Percentiles rank a stretch among this genome's conserved stretches.
These are phyloP conservation scores for Apantesis nais DNA, from an alignment of 2,888 invertebrate genomes.

Conservation along the genomic window DNA sequence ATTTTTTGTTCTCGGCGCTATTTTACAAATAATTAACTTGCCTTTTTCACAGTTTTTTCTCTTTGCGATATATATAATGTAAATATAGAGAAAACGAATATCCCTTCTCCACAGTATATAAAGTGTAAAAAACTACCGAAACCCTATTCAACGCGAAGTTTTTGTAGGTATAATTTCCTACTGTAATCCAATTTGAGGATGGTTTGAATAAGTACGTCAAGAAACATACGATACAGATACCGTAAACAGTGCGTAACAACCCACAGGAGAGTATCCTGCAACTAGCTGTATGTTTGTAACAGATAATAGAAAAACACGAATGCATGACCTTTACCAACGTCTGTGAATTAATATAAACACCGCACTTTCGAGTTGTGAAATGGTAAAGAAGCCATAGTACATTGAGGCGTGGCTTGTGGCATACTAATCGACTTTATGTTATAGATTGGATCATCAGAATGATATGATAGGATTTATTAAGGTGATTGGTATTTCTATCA, in stretches of 20 bases:
- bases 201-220: not conserved
- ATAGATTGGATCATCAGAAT: not conserved
- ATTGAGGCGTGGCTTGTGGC: not conserved
- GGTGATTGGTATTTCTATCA: not conserved
- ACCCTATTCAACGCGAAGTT: not conserved
- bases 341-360: not conserved
- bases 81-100: too few species aligned
- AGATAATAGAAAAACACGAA: not conserved
- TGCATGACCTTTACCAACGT: not conserved
- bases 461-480: not conserved
- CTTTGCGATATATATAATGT: too few species aligned
- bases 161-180: not conserved
- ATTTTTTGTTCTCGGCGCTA: not conserved
- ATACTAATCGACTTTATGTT: not conserved
- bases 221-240: not conserved
- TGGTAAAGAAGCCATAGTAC: not conserved
- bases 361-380: not conserved
- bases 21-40: not conserved
- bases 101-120: not conserved
- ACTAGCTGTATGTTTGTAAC: too few species aligned
- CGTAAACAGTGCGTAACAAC: too few species aligned
- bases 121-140: not conserved
- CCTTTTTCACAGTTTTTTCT: not conserved
- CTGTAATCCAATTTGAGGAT: not conserved
- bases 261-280: too few species aligned